Evolutionary conservation across 1,140 invertebrate species (phyloP).

Genomic region (Drosophila setifemur): DNA sequence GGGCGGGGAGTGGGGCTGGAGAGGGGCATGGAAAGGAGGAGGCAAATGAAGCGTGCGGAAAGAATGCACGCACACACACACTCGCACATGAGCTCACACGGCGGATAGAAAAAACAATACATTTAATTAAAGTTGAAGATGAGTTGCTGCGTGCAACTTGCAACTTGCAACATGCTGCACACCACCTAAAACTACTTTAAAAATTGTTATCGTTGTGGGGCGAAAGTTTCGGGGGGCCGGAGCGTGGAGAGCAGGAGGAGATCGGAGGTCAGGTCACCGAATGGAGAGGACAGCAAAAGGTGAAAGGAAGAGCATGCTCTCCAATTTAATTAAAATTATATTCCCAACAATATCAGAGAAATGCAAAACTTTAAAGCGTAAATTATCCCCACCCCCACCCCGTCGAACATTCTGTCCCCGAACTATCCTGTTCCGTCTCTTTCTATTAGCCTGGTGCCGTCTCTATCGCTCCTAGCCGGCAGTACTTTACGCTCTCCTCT

Average conservation of each 20-base stretch:
- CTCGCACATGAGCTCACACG: not conserved
- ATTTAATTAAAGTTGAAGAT: conserved; percentile 79
- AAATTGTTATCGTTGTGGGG: conserved; percentile 55
- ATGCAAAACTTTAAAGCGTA: conserved; percentile 70
- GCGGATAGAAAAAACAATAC: conserved; percentile 68
- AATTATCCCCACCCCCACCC: conserved; percentile 38
- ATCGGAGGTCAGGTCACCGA: not conserved
- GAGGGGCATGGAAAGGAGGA: conserved; percentile 40
- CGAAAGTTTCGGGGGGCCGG: no score
- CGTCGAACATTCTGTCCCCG: no score
- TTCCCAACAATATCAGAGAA: conserved; percentile 62
- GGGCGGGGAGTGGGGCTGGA: not conserved
- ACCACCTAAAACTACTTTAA: conserved; percentile 61
- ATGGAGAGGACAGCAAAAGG: conserved; percentile 15
- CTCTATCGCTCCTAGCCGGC: not conserved
- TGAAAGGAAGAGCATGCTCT: conserved; percentile 30
- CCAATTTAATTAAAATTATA: conserved; percentile 79
- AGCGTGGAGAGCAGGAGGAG: no score
- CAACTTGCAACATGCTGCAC: conserved; percentile 38
- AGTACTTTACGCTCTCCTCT: not conserved
- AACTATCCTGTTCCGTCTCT: not conserved
- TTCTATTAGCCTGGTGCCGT: not conserved
- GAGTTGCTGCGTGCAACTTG: conserved; percentile 58
- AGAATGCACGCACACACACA: conserved; percentile 18
- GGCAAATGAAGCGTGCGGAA: conserved; percentile 69